phyloP scores from a whole-genome alignment of 2,888 invertebrate species.

The Pseudococcus viburni region DNA sequence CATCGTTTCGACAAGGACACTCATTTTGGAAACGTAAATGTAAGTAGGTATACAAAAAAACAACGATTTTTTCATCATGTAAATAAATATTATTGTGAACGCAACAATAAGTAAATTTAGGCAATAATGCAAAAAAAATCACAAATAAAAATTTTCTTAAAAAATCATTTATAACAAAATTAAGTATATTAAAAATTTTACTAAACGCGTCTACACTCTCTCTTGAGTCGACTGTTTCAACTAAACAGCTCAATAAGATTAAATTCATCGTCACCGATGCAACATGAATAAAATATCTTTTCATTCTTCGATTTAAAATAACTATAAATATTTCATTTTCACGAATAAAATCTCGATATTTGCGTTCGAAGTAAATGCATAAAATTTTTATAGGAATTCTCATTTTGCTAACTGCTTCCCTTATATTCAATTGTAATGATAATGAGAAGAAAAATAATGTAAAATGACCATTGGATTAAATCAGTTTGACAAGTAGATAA shows the following conservation, averaged over 20 bases:
- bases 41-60: background rate
- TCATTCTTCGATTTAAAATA: no score
- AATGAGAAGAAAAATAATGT: background rate
- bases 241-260: background rate
- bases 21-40: no score
- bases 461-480: background rate
- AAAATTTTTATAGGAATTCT: background rate
- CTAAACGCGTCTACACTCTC: slow-evolving; percentile 4
- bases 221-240: background rate
- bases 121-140: slow-evolving; percentile 2
- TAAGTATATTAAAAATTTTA: background rate
- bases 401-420: background rate
- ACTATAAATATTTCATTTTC: no score
- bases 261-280: background rate
- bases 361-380: no score
- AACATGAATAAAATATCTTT: background rate
- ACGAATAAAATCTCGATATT: no score
- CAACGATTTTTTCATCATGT: background rate
- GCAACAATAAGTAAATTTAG: background rate
- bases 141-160: background rate
- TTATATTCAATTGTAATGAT: background rate
- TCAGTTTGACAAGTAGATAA: background rate
- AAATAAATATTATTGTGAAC: background rate
- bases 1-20: no score
- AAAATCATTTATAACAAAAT: background rate